Base-by-base conservation (phyloP, 2,113 vertebrate genomes). In the Alouatta palliata region DNA sequence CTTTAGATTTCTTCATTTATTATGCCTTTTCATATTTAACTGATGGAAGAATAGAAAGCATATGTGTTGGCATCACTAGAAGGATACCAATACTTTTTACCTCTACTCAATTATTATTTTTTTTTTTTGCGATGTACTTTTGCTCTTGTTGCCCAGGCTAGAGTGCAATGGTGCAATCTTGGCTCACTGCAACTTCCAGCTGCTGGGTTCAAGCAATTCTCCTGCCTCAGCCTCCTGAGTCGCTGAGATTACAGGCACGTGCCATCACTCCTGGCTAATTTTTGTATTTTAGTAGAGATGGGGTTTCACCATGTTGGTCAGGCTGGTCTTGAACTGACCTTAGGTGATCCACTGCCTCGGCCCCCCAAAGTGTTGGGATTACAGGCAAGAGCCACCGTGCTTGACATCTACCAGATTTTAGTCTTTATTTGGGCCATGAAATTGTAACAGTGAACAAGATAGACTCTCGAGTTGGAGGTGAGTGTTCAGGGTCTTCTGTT, bases 1-100 rank as follows among this genome's bases (percentile, higher is more conserved):
- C 58, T 75, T 92, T 87, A 64, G 19, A 73, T 75, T 27, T 90
- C n/a, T 95, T 82, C 76, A 45, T 80, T 91, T 94, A 79, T 92
- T 58, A 43, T 87, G 56, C 7, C 45, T 86, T 2, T 61, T 94
- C 12, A 52, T 84, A 70, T 81, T 68, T 87, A 84, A 80, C 30
- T 47, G 45, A 80, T 2, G 70, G 30, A 58, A 75, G 79, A 93
- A 30, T 21, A 4, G 45, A 86, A 86, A 91, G 37, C 19, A n/a
- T 2, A 27, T 85, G 49, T 0, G 6, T 32, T 35, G n/a, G 66
- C 12, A 64, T 81, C 21, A 47, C 19, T 96, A 79, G 52, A 64
- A 94, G 37, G 25, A 89, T 77, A 90, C 14, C 3, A 68, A 70
- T 71, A n/a, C 20, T 91, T 96, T 94, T 68, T 12, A 52, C 2